Percentiles rank a stretch among this genome's conserved stretches.
Conservation (phyloP, 2,797 vertebrate species). For the Rhinoraja longicauda region DNA sequence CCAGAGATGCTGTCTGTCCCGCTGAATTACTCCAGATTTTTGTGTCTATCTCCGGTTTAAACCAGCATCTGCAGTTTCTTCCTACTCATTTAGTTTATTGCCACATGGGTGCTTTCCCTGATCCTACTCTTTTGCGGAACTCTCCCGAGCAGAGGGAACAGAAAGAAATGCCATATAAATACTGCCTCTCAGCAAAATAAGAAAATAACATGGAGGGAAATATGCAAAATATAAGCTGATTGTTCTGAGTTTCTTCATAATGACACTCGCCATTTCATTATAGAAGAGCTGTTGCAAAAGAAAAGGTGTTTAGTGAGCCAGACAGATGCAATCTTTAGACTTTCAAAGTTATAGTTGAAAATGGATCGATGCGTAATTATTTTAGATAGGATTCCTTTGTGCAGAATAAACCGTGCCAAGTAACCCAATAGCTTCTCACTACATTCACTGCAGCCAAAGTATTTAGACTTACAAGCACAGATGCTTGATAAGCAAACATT, state of each 20-base stretch:
- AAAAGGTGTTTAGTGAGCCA: not conserved
- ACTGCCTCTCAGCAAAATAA: not conserved
- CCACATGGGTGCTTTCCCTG: not conserved
- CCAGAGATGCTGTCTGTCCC: too few species aligned
- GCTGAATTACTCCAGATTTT: too few species aligned
- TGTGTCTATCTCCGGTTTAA: too few species aligned
- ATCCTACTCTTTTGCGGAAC: not conserved
- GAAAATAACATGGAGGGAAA: not conserved
- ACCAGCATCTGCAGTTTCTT: too few species aligned
- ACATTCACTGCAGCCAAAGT: not conserved
- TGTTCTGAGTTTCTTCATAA: not conserved
- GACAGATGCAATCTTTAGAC: not conserved
- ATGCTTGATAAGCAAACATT: conserved; percentile 23
- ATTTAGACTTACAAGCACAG: conserved; percentile 4
- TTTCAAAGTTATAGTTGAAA: not conserved
- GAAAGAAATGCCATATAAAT: not conserved
- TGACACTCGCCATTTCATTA: not conserved
- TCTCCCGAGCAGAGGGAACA: not conserved
- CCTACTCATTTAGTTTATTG: too few species aligned
- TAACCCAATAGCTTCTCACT: not conserved
- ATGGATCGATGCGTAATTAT: not conserved
- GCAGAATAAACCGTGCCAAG: not conserved
- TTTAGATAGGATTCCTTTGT: not conserved
- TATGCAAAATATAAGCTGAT: not conserved
- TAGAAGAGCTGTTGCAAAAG: not conserved